phyloP scores from a whole-genome alignment of 2,113 vertebrate genomes.

The Athene cunicularia region DNA sequence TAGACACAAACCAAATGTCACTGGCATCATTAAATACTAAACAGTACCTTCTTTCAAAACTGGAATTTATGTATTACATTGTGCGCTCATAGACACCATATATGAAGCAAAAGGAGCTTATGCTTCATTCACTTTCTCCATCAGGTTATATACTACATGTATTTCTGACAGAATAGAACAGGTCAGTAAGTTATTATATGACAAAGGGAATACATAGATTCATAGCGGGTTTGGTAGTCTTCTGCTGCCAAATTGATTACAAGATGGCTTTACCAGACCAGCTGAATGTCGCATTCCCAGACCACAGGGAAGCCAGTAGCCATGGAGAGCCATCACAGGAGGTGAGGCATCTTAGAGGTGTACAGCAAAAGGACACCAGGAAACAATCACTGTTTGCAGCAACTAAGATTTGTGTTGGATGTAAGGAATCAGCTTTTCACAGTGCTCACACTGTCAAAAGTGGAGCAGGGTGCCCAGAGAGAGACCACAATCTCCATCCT shows the following conservation, averaged over 20 bases:
- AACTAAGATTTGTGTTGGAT: neutral
- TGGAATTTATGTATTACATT: neutral
- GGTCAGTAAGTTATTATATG: neutral
- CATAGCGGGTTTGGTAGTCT: neutral
- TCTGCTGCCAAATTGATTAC: neutral
- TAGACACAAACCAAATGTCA: neutral
- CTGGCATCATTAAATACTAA: neutral
- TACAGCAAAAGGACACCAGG: neutral
- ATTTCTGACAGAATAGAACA: neutral
- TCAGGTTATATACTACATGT: neutral
- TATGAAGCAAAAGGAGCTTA: neutral
- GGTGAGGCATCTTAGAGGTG: neutral
- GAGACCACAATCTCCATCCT: neutral
- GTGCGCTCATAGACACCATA: neutral
- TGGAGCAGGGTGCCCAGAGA: neutral
- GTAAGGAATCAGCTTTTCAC: neutral
- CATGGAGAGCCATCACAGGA: neutral
- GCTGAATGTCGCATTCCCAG: neutral
- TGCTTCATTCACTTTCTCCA: neutral
- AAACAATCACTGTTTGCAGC: neutral
- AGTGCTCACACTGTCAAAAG: neutral
- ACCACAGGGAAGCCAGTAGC: neutral
- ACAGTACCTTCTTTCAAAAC: neutral
- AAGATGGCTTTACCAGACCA: neutral
- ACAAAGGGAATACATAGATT: neutral